These are phyloP conservation scores for Dendrocincla fuliginosa DNA, from an alignment of 2,797 vertebrate genomes.

Conservation along the genomic window DNA sequence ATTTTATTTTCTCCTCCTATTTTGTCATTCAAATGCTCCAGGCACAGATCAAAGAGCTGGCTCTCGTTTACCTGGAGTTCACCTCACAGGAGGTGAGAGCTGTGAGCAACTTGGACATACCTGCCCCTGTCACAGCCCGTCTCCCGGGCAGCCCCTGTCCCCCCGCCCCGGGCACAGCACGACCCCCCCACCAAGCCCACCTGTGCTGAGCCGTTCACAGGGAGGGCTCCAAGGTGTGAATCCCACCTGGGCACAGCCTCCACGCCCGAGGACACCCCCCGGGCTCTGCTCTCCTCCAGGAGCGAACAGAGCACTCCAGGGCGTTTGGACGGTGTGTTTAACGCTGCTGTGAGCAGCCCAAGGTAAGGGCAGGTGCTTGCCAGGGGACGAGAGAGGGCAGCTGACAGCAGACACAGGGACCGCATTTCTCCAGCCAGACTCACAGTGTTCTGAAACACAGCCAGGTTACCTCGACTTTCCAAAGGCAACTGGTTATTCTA, in stretches of 20 bases:
- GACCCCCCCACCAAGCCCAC: not conserved
- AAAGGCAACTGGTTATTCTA: not conserved
- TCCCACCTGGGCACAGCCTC: not conserved
- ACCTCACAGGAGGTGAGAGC: not conserved
- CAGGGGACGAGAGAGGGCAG: not conserved
- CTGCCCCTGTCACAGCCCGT: not conserved
- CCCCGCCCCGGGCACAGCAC: not conserved
- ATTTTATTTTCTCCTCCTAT: not conserved
- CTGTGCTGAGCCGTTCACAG: not conserved
- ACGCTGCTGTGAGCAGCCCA: not conserved
- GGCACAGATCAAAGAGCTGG: not conserved
- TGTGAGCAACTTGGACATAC: rapidly evolving
- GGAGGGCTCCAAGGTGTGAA: too few species aligned
- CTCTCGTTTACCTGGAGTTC: not conserved
- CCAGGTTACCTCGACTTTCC: not conserved
- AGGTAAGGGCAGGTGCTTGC: not conserved
- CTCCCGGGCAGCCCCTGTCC: not conserved
- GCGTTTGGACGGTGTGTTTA: too few species aligned
- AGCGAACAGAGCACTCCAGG: not conserved
- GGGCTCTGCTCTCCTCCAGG: not conserved
- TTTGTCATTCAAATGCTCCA: not conserved
- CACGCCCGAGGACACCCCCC: rapidly evolving
- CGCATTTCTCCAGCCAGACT: not conserved
- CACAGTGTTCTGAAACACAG: not conserved
- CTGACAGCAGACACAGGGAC: not conserved